phyloP scores from a whole-genome alignment of 2,888 invertebrate genomes.

The Cheilosia variabilis region DNA sequence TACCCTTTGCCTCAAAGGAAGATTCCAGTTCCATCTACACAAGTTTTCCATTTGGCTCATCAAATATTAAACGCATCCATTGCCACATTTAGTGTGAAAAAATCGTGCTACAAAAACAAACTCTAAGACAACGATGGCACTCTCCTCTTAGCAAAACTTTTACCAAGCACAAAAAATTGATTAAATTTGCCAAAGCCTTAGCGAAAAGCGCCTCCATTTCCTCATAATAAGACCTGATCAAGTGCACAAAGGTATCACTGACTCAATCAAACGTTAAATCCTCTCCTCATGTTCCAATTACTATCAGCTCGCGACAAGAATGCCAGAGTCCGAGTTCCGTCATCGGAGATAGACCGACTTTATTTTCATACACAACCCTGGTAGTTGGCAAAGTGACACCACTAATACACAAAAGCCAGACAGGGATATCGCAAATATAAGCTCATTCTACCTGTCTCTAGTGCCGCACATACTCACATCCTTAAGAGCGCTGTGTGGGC shows the following conservation, averaged over 20 bases:
- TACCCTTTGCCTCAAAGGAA: no score
- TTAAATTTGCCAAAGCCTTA: slow-evolving; percentile 16
- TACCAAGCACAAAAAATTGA: slow-evolving; percentile 5
- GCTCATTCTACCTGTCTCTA: slow-evolving; percentile 15
- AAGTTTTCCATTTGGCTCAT: no score
- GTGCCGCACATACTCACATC: not conserved
- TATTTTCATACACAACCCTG: not conserved
- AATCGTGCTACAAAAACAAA: not conserved
- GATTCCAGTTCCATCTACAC: no score
- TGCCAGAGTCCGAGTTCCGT: not conserved
- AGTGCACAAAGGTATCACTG: slow-evolving; percentile 14
- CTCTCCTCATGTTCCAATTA: slow-evolving; percentile 26
- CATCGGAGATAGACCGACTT: not conserved
- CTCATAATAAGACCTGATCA: slow-evolving; percentile 1
- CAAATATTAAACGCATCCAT: no score
- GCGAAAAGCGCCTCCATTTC: slow-evolving; percentile 4
- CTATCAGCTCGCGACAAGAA: not conserved
- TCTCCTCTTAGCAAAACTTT: not conserved
- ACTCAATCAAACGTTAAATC: slow-evolving; percentile 24
- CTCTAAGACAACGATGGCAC: not conserved
- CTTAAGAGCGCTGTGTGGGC: slow-evolving; percentile 17
- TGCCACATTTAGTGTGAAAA: not conserved
- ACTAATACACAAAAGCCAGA: slow-evolving; percentile 12
- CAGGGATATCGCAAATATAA: slow-evolving; percentile 4
- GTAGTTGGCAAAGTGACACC: slow-evolving; percentile 8